Evolutionary conservation across 2,888 invertebrate genomes (phyloP), one percentile per base, ranked within the genome.

Genomic region (Rhyacophila evoluta): DNA sequence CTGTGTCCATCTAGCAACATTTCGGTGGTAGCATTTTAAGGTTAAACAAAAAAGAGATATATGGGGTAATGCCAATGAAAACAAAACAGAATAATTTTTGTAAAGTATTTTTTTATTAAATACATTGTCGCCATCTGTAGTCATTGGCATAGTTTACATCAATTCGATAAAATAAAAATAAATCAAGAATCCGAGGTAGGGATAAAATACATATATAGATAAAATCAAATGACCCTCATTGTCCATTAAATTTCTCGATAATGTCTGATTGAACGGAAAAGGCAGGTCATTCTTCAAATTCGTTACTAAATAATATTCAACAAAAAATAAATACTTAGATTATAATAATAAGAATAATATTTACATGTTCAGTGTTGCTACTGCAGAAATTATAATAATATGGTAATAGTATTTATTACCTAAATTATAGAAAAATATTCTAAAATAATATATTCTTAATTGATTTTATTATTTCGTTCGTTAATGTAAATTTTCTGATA

Each of bases 261-360:
- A 75, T 69, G n/a, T 72, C 11, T 78, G 83, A 87, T 89, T 88
- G 87, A 87, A 89, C 89, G 90, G 87, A 90, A 89, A 89, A 90
- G 89, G 89, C 84, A 84, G 81, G 85, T 88, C 90, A 90, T 89
- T 80, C 25, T 29, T 39, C 28, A 75, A 55, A 41, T 72, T 11
- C 10, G 12, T 39, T 70, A 75, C 28, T 74, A 55, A 55, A 55
- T 75, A 67, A 36, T 78, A 76, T 76, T 76, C 27, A 74, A 76
- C 73, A 78, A 76, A 38, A 77, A 79, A 81, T 79, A 79, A 81
- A 79, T 81, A 79, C 75, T 81, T 77, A 74, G 12, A 67, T 19
- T 28, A 33, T 15, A 70, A 39, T 36, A 15, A 38, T 71, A 71
- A 11, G 68, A 39, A 33, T 33, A 29, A 76, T 76, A 76, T 76